Base-by-base conservation (phyloP, 2,888 invertebrate genomes). In the Agonopterix arenella region DNA sequence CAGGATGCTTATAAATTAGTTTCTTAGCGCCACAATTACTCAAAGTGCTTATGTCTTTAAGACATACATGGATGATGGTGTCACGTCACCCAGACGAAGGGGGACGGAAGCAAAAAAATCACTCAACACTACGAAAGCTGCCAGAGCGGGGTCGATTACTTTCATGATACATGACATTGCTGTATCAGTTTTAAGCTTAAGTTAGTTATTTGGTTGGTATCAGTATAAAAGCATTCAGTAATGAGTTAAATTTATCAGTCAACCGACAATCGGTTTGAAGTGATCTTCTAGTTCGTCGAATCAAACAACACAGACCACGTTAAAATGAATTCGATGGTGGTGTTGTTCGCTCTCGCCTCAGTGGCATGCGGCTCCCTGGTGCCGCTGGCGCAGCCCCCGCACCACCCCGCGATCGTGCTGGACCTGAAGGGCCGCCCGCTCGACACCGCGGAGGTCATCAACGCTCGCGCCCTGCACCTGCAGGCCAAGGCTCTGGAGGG, bases 331-430 rank as follows among this genome's bases (percentile, higher is more conserved):
- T 75, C 86, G 86, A 74, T 90, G 90, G 90, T 91, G 90, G 91
- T 91, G 83, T 90, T 92, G 78, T 91, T 90, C 80, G 91, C 91
- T 82, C 80, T 92, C 58, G 80, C 90, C 70, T 89, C 92, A 59
- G 82, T 91, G 71, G 92, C 90, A 54, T 89, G 88, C 68, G 92
- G 92, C 66, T 89, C 89, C 45, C 67, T 78, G 73, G 76, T 84
- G 66, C 82, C 75, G 55, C 28, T 28, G 28, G 89, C 64, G 73
- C 70, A 88, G 86, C 62, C 86, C 88, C 70, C 84, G 84, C 36
- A 70, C 84, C 54, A 80, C 86, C 68, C 76, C 38, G 89, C 90
- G 36, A 49, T 84, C 54, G 80, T 89, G 68, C 76, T 88, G 74
- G 85, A 84, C 72, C 73, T 83, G 42, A 84, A 80, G 67, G 88